These are phyloP conservation scores for Amphipoea oculea DNA, from an alignment of 2,888 invertebrate genomes.

Conservation along the genomic window DNA sequence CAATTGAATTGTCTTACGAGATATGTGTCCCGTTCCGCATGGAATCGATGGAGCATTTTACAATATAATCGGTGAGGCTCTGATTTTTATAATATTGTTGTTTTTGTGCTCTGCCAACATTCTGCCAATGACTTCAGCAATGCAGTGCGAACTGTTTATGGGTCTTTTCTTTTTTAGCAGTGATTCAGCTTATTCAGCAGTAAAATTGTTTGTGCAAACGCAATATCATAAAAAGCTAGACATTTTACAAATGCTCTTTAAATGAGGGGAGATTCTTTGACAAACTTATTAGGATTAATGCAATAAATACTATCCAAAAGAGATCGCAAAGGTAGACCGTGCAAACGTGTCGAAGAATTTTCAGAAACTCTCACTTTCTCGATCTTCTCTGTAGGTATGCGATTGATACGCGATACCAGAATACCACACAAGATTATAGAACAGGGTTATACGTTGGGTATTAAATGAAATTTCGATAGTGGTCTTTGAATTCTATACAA, in stretches of 20 bases:
- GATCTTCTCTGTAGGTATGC: constrained; percentile 28
- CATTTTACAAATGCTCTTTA: not conserved
- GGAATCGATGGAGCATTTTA: constrained; percentile 49
- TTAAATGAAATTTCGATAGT: constrained; percentile 6
- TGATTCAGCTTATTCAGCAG: no score
- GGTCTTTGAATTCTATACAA: constrained; percentile 12
- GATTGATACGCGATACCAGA: constrained; percentile 31
- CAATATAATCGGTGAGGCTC: constrained; percentile 15
- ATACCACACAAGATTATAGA: constrained; percentile 28
- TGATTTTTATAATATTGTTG: constrained; percentile 11
- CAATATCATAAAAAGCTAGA: not conserved
- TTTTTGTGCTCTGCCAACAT: not conserved
- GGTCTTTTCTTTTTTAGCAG: not conserved
- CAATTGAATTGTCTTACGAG: constrained; percentile 52
- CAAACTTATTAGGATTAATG: not conserved
- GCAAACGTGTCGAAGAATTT: constrained; percentile 21
- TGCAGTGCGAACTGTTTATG: not conserved
- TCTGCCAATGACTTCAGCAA: not conserved
- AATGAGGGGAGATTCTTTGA: not conserved
- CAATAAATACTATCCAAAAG: not conserved
- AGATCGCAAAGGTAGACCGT: not conserved
- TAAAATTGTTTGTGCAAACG: not conserved
- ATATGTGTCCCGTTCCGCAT: constrained; percentile 46
- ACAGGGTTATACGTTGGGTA: constrained; percentile 4
- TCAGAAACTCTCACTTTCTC: constrained; percentile 32